Evolutionary conservation across 2,888 invertebrate genomes (phyloP).

Genomic region (Siphonodentalium dalli): DNA sequence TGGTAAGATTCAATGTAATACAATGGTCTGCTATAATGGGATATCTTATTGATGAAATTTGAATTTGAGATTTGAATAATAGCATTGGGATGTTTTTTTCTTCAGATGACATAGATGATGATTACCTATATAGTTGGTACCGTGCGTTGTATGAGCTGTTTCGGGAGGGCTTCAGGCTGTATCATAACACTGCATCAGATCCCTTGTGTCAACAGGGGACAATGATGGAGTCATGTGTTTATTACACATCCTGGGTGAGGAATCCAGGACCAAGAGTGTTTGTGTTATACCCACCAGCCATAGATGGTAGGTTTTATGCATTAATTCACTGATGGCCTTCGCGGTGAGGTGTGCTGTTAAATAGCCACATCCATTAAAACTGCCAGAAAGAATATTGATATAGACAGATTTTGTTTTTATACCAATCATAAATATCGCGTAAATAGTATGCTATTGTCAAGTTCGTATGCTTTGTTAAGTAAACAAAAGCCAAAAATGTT

Average conservation of each 20-base stretch:
- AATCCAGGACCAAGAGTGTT: slow-evolving; percentile 51
- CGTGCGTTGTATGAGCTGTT: slow-evolving; percentile 54
- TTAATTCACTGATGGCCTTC: no score
- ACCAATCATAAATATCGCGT: no score
- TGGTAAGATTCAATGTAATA: neutral
- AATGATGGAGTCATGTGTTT: slow-evolving; percentile 61
- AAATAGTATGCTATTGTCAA: no score
- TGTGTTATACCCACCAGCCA: slow-evolving; percentile 48
- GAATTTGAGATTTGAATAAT: neutral
- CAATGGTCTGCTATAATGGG: neutral
- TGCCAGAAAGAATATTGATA: no score
- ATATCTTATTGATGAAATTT: neutral
- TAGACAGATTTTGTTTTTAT: no score
- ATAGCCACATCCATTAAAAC: no score
- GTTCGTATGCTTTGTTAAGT: no score
- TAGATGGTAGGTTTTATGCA: slow-evolving; percentile 58
- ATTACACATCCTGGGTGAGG: slow-evolving; percentile 54
- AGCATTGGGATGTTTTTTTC: neutral
- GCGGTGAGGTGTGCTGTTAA: no score
- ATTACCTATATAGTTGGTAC: slow-evolving; percentile 54
- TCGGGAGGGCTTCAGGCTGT: slow-evolving; percentile 53
- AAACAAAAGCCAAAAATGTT: no score
- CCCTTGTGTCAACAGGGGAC: slow-evolving; percentile 61
- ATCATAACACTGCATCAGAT: slow-evolving; percentile 53
- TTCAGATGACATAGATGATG: slow-evolving; percentile 50